phyloP scores from a whole-genome alignment of 2,888 invertebrate species.

The Cremastobaeus sp. region DNA sequence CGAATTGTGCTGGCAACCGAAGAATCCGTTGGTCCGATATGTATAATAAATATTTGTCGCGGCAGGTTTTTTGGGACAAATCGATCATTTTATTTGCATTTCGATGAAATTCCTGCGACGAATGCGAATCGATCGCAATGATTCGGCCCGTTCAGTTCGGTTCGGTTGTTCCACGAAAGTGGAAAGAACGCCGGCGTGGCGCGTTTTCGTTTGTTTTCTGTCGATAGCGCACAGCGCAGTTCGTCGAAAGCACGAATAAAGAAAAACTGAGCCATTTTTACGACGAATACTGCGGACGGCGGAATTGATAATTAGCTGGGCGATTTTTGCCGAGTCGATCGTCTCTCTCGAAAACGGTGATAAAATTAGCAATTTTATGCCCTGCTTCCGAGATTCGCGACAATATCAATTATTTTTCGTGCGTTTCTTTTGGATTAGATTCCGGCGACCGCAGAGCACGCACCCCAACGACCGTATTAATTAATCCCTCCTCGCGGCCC shows the following conservation, averaged over 20 bases:
- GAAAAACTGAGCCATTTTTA: constrained; percentile 56
- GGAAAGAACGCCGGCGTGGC: constrained; percentile 60
- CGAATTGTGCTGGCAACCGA: constrained; percentile 25
- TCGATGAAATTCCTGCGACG: constrained; percentile 53
- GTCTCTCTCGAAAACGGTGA: constrained; percentile 59
- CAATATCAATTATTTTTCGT: constrained; percentile 70
- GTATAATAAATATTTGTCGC: too few relatives aligned
- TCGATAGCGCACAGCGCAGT: constrained; percentile 29
- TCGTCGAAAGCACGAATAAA: constrained; percentile 52
- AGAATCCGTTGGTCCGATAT: too few relatives aligned
- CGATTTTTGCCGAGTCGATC: constrained; percentile 16
- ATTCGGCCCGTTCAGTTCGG: too few relatives aligned
- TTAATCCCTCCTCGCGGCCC: constrained; percentile 42
- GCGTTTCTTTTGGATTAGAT: constrained; percentile 56
- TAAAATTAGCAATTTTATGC: constrained; percentile 76
- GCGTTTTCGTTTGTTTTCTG: constrained; percentile 60
- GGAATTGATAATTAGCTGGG: constrained; percentile 62
- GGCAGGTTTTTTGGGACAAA: too few relatives aligned
- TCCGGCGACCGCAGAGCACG: constrained; percentile 55
- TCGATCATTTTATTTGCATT: too few relatives aligned
- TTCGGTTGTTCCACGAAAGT: constrained; percentile 55
- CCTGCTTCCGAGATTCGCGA: constrained; percentile 70
- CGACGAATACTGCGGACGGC: constrained; percentile 45
- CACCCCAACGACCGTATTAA: constrained; percentile 39
- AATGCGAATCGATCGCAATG: constrained; percentile 36